Evolutionary conservation across 2,797 vertebrate genomes (phyloP), one percentile per base, ranked within the genome.

Genomic region (Choloepus didactylus): DNA sequence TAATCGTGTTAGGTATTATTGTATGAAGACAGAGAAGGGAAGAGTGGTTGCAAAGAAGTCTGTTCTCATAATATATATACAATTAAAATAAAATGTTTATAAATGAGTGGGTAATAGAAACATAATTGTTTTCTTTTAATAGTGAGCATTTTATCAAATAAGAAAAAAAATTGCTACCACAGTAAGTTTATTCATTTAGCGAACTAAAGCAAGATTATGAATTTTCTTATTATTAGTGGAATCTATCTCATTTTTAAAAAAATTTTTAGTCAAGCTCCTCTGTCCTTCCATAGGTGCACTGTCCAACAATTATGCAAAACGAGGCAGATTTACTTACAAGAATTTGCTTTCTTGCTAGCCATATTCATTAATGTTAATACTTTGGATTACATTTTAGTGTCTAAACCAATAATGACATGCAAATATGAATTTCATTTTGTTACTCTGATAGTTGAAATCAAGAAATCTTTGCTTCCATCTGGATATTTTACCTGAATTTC

Each of bases 51-150:
- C 38, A 77, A 86, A 64, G 38, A 66, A 29, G 0, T 59, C 14
- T 67, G 54, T 92, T 89, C 94, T 46, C 27, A 83, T 27, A 6
- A 54, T 6, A n/a, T 31, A 51, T 8, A 66, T 10, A 60, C 8
- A 69, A 41, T 62, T 46, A 69, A 83, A 90, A 89, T 46, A 89
- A 60, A 89, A 79, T 70, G 4, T 49, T 84, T 77, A 66, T 87
- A 31, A 84, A 81, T 21, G 44, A 67, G 84, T 76, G 10, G 41
- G 18, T 16, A 75, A 62, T 9, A 9, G 35, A 2, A 35, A 35
- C 35, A 35, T 35, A 35, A 35, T 94, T 87, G 82, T 38, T 84
- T 87, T 77, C 16, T 94, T 69, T 35, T 81, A 89, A 72, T 84
- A 84, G 38, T 23, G 18, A 86, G 3, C 66, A 79, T 84, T 27